Evolutionary conservation across 2,888 invertebrate genomes (phyloP), one percentile per base, ranked within the genome.

Genomic region (Zygaena filipendulae): DNA sequence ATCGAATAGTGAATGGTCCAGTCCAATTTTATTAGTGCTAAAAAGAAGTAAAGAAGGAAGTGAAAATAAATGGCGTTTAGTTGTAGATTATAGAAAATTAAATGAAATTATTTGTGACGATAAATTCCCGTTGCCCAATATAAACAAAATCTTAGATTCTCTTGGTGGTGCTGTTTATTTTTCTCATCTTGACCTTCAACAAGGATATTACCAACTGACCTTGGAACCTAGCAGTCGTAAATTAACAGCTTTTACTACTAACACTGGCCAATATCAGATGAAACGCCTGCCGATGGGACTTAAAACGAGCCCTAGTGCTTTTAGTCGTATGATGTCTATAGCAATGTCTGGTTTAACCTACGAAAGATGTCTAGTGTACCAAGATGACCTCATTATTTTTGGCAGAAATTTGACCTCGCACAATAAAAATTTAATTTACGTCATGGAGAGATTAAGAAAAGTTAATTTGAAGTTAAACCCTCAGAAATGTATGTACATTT

Each of bases 401-500:
- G 30, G 33, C 2, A 18, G 33, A 26, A 20, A 29, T 16, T 13
- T 36, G 9, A 13, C 19, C 5, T 16, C 6, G 6, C 32, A 35
- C 33, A 35, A 35, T 32, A 35, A 35, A 29, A 36, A 38, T 21
- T 25, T 40, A 7, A 11, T 25, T n/a, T 21, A 30, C 21, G 25
- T 38, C 5, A 31, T 41, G 9, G 26, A 29, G 10, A 35, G 38
- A 29, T 19, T 36, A 8, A 16, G 34, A 20, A 28, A 29, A 25
- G 23, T 26, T 11, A 33, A 35, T 19, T 24, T 32, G 10, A 33
- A 36, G 21, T 24, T 33, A 20, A 32, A 30, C 16, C 27, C 26
- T 7, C 8, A 21, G 11, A 36, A 41, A 29, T 41, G 38, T 27
- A 29, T 41, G 38, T 27, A 8, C 21, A 19, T 40, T 40, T 26